A percentile compares a stretch with the other conserved stretches of the same genome.
These are phyloP conservation scores for Nomada lathburiana DNA, from an alignment of 2,888 invertebrate species.

Conservation along the genomic window DNA sequence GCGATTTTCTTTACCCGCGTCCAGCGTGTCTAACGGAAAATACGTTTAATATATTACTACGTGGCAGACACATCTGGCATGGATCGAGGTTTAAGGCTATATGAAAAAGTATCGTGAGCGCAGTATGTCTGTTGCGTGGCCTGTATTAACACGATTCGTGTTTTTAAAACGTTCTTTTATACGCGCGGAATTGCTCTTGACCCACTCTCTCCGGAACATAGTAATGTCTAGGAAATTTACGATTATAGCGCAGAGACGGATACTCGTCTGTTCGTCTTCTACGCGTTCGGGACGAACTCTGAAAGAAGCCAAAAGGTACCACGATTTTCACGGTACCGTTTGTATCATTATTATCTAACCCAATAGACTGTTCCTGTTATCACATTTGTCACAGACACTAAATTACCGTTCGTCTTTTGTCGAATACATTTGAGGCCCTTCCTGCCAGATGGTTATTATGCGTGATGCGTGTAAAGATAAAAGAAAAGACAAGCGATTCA, in stretches of 20 bases:
- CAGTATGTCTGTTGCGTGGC: conserved; percentile 7
- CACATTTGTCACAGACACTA: no score
- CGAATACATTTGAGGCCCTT: no score
- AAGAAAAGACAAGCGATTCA: no score
- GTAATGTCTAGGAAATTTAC: conserved; percentile 55
- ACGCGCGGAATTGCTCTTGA: conserved; percentile 53
- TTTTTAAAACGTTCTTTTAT: conserved; percentile 48
- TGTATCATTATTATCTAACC: no score
- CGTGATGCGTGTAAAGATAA: no score
- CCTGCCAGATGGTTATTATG: no score
- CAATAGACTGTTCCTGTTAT: no score
- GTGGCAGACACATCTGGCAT: conserved; percentile 5
- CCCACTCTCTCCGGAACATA: conserved; percentile 56
- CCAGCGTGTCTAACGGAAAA: conserved; percentile 14
- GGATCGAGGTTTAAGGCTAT: conserved; percentile 29
- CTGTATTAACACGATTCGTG: conserved; percentile 44
- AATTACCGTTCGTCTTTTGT: no score
- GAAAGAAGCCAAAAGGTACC: background rate
- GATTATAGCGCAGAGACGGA: conserved; percentile 54
- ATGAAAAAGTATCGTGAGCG: conserved; percentile 29
- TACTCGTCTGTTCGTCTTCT: conserved; percentile 33
- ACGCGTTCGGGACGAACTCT: background rate
- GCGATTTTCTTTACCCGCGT: background rate
- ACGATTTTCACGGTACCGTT: no score
- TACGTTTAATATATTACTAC: conserved; percentile 21